Conservation (phyloP, 2,113 vertebrate genomes). For the Pelecanus crispus region DNA sequence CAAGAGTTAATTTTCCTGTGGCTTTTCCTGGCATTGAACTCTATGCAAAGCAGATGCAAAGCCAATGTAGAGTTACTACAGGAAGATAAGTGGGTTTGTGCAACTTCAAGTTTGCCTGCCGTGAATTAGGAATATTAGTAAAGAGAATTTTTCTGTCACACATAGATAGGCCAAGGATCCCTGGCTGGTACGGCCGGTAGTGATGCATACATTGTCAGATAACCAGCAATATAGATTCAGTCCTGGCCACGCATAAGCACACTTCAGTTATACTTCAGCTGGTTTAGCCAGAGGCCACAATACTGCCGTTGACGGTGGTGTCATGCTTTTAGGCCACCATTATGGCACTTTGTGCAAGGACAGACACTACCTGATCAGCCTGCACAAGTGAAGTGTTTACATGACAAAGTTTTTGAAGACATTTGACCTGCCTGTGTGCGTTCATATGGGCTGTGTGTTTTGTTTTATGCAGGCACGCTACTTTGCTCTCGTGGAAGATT, state of each 20-base stretch:
- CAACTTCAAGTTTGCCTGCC: neutral
- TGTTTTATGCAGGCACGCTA: neutral
- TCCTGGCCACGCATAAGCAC: neutral
- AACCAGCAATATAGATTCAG: no score
- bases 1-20: constrained; percentile 32
- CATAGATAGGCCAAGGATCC: neutral
- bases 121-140: neutral
- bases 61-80: neutral
- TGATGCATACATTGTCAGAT: neutral
- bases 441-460: neutral
- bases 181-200: neutral
- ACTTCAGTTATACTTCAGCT: neutral
- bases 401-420: neutral
- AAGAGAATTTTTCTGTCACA: neutral
- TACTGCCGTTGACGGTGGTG: neutral
- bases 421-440: neutral
- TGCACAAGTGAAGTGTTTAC: neutral
- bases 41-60: constrained; percentile 47
- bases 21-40: constrained; percentile 1
- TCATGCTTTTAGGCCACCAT: neutral
- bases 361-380: neutral
- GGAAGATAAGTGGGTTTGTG: neutral
- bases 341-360: neutral
- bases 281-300: neutral
- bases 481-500: neutral